Evolutionary conservation across 2,888 invertebrate species (phyloP).

Genomic region (Cerceris ruficornis): DNA sequence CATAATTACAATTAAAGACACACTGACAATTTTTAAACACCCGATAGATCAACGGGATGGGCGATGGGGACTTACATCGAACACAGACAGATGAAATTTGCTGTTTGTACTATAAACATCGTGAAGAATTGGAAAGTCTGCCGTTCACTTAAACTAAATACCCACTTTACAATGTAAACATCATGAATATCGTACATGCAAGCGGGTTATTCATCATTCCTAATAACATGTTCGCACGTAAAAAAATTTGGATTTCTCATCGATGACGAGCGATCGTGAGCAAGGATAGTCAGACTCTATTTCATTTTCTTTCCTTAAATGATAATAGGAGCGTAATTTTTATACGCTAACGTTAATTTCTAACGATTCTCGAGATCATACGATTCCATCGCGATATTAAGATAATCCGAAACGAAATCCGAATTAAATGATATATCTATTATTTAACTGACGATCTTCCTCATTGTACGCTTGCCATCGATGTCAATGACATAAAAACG

Average conservation of each 20-base stretch:
- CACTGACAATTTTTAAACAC: conserved; percentile 20
- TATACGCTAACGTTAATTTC: neutral
- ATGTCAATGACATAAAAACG: conserved; percentile 58
- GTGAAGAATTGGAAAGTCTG: conserved; percentile 50
- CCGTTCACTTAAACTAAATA: conserved; percentile 39
- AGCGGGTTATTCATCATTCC: conserved; percentile 18
- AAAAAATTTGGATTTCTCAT: conserved; percentile 46
- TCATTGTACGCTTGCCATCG: conserved; percentile 38
- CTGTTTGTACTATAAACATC: conserved; percentile 66
- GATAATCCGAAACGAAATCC: neutral
- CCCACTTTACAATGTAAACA: conserved; percentile 15
- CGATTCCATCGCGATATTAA: neutral
- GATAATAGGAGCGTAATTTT: conserved; percentile 6
- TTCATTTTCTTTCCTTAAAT: conserved; percentile 2
- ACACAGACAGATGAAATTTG: conserved; percentile 66
- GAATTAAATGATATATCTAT: conserved; percentile 8
- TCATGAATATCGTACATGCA: conserved; percentile 15
- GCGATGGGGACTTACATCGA: conserved; percentile 48
- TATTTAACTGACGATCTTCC: conserved; percentile 25
- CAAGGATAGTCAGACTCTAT: conserved; percentile 19
- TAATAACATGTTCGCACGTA: conserved; percentile 45
- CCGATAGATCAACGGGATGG: conserved; percentile 26
- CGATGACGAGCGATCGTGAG: conserved; percentile 33
- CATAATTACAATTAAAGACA: conserved; percentile 8
- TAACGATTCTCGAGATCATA: neutral